Percentiles rank a stretch among this genome's conserved stretches.
phyloP scores from a whole-genome alignment of 1,140 invertebrate species.

The Caerostris darwini region DNA sequence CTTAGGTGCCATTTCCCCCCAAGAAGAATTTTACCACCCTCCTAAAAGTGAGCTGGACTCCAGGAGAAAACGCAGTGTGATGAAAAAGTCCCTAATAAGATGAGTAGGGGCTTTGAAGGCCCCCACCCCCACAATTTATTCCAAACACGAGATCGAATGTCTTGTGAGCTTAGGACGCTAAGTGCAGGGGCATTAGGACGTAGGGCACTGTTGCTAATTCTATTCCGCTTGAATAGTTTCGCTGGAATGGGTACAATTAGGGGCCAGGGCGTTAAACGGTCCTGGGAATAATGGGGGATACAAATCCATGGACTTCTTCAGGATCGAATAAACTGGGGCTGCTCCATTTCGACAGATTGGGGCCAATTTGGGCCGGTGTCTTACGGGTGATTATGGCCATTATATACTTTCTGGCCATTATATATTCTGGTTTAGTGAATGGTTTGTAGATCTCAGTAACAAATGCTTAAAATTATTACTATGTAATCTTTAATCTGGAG shows the following conservation, averaged over 20 bases:
- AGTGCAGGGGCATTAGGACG: not conserved
- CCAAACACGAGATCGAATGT: not conserved
- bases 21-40: not conserved
- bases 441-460: no score
- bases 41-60: not conserved
- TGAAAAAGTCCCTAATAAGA: constrained; percentile 14
- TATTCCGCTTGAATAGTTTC: not conserved
- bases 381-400: not conserved
- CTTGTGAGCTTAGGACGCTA: not conserved
- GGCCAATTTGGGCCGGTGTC: not conserved
- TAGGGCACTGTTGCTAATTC: not conserved
- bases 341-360: not conserved
- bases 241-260: not conserved
- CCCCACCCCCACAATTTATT: not conserved
- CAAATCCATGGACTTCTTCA: not conserved
- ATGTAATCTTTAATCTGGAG: no score
- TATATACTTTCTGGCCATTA: not conserved
- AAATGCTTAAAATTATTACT: no score
- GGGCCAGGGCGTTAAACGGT: not conserved
- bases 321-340: not conserved
- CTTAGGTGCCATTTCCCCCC: not conserved
- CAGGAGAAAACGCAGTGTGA: not conserved
- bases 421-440: no score
- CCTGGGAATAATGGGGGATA: not conserved
- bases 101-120: not conserved